Conservation (phyloP, 2,113 vertebrate species). For the Periophthalmus modestus region DNA sequence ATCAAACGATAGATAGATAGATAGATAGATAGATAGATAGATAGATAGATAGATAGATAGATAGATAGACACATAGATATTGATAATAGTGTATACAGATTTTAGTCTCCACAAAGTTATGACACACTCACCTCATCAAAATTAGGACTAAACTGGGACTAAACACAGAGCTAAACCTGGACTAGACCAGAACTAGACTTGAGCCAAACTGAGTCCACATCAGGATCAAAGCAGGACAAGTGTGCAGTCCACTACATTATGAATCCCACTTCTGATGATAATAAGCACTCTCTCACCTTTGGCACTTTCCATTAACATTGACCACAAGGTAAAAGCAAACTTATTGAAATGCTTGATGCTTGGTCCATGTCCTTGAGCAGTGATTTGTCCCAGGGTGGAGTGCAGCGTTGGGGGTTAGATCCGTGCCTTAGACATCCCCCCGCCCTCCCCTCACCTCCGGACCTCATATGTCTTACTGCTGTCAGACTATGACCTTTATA, state of each 20-base stretch:
- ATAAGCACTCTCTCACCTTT: constrained; percentile 15
- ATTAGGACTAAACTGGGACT: too few species aligned
- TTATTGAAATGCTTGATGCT: constrained; percentile 52
- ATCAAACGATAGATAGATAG: too few species aligned
- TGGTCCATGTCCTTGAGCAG: constrained; percentile 63
- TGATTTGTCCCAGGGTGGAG: constrained; percentile 1
- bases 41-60: too few species aligned
- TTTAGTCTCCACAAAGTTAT: too few species aligned
- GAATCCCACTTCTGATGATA: constrained; percentile 5
- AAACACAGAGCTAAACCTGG: too few species aligned
- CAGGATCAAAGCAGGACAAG: neutral
- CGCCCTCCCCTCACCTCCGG: constrained; percentile 55
- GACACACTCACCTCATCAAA: too few species aligned
- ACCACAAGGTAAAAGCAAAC: constrained; percentile 46
- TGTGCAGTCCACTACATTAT: neutral
- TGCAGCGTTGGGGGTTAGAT: constrained; percentile 48
- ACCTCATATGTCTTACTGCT: constrained; percentile 66
- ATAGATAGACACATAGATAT: too few species aligned
- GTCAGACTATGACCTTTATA: constrained; percentile 72
- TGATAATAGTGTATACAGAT: too few species aligned
- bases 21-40: too few species aligned
- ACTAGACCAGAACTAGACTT: too few species aligned
- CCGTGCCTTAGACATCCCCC: constrained; percentile 40
- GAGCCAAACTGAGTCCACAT: too few species aligned
- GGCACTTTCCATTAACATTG: constrained; percentile 53